Conservation (phyloP, 2,797 vertebrate species). For the Lepilemur ruficaudatus region DNA sequence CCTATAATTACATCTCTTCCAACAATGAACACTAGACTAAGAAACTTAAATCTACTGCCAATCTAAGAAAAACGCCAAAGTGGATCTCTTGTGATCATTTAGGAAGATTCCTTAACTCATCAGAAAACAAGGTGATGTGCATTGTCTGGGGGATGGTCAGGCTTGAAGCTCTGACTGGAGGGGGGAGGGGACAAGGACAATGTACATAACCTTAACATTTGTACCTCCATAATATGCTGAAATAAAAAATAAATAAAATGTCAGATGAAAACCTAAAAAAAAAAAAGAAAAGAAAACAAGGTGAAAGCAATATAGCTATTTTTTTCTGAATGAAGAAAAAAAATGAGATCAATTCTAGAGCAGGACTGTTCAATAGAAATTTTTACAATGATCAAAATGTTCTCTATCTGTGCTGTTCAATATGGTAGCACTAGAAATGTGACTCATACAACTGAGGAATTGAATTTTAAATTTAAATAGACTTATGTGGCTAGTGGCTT, state of each 20-base stretch:
- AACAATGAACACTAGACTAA: not conserved
- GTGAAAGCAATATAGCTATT: slow-evolving; percentile 1
- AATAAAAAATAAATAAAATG: too few species aligned
- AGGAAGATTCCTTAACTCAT: not conserved
- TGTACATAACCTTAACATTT: too few species aligned
- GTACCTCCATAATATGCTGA: too few species aligned
- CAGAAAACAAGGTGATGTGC: not conserved
- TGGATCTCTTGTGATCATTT: not conserved
- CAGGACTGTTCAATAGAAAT: not conserved
- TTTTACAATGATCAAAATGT: not conserved
- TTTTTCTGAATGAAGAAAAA: not conserved
- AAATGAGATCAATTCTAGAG: not conserved
- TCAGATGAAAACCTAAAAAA: too few species aligned
- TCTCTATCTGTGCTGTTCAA: not conserved
- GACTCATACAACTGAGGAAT: not conserved
- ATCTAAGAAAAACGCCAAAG: not conserved
- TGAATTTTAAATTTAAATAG: not conserved
- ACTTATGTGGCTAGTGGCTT: not conserved
- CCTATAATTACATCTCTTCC: not conserved
- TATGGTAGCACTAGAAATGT: not conserved
- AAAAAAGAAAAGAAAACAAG: not conserved
- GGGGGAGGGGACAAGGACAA: too few species aligned
- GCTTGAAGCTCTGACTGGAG: too few species aligned
- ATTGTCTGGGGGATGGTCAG: too few species aligned
- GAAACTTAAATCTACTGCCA: not conserved